Base-by-base conservation (phyloP, 2,888 invertebrate species). In the Drosophila histrio region DNA sequence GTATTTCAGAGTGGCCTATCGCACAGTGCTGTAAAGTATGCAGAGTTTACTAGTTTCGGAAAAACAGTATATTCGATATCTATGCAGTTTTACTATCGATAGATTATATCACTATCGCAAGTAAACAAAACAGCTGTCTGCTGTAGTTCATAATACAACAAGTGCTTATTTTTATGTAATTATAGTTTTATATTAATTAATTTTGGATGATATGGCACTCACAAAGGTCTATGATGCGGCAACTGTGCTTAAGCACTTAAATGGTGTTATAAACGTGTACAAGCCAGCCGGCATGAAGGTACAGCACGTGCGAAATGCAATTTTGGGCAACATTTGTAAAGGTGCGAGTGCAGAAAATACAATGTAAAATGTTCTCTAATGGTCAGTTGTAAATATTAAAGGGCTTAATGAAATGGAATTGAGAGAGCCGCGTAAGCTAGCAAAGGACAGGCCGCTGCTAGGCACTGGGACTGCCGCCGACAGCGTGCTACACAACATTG, bases 261-360 rank as follows among this genome's bases (percentile, higher is more conserved):
- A 95, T 91, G 97, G 97, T 22, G 87, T 97, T 6, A 92, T 96
- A 65, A 96, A 96, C 91, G 92, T 97, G 11, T 97, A 95, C 81
- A 97, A 97, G 91, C 96, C 97, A 11, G 90, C 94, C 0, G 94
- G 94, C 52, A 92, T 94, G 30, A 91, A 93, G 38, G 91, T 94
- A 0, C 87, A 87, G 17, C 92, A 92, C 83, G 92, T 95, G 0
- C 93, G 94, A 79, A 92, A 93, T 47, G 93, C 93, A 2, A 91
- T 96, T 41, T 91, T 94, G 66, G 89, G 92, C 34, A 95, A 95
- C 89, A 89, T 96, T 61, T 95, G 94, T 87, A 92, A 93, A 93
- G 96, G 96, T 96, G 92, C 92, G n/a, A n/a, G 90, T 19, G 7
- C 2, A 13, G 0, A 17, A 19, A n/a, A 2, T 8, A 2, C 2